phyloP scores from a whole-genome alignment of 1,140 invertebrate species.

The Muscidifurax raptorellus region DNA sequence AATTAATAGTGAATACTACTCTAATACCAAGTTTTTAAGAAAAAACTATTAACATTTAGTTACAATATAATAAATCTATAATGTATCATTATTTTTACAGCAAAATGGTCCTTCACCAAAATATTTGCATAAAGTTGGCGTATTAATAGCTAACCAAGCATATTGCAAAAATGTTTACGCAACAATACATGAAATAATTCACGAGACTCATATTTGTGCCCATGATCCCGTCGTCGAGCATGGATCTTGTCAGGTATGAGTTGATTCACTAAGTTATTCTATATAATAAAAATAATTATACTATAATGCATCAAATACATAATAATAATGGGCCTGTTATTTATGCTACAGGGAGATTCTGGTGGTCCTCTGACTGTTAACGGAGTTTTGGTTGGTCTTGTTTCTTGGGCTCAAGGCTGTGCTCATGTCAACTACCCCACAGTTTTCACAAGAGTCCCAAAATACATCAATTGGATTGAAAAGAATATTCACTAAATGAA shows the following conservation, averaged over 20 bases:
- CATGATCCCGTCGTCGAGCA: not conserved
- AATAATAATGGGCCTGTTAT: not conserved
- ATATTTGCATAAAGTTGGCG: not conserved
- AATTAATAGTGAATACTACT: no score
- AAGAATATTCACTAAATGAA: not conserved
- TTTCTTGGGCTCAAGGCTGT: constrained; percentile 34
- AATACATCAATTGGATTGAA: constrained; percentile 31
- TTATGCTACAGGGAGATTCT: constrained; percentile 29
- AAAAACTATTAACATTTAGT: no score
- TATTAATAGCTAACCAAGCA: not conserved
- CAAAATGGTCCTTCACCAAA: not conserved
- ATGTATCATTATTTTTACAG: not conserved
- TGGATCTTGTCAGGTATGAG: not conserved
- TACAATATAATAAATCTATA: no score
- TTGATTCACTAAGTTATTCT: no score
- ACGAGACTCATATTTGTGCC: constrained; percentile 17
- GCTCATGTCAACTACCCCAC: not conserved
- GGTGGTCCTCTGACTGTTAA: constrained; percentile 16
- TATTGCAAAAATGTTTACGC: not conserved
- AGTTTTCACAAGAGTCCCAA: constrained; percentile 20
- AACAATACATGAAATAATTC: not conserved
- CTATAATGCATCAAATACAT: not conserved
- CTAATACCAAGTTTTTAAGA: no score
- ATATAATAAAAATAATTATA: not conserved
- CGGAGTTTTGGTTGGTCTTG: constrained; percentile 9